Conservation (phyloP, 2,797 vertebrate genomes). For the Lacerta bilineata region DNA sequence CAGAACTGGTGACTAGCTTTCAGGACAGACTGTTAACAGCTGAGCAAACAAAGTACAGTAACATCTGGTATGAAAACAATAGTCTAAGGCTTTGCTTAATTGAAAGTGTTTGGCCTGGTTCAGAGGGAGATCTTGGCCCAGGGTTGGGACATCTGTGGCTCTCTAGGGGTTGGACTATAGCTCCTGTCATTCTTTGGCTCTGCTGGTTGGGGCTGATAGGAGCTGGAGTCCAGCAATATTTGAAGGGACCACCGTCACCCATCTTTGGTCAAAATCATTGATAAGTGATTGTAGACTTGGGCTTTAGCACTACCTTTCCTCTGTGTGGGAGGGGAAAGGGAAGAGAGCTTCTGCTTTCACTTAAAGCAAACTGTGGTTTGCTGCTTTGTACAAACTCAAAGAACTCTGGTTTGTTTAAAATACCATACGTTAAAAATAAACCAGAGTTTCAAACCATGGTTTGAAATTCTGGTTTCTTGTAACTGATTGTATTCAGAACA, state of each 20-base stretch:
- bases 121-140: background rate
- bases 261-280: too few relatives aligned
- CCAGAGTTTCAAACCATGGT: too few relatives aligned
- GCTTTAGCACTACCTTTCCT: too few relatives aligned
- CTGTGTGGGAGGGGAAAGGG: too few relatives aligned
- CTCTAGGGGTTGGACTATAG: background rate
- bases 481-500: background rate
- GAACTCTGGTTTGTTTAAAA: too few relatives aligned
- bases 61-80: constrained; percentile 91
- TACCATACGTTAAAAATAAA: too few relatives aligned
- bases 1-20: constrained; percentile 93
- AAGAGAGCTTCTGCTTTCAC: background rate
- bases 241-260: too few relatives aligned
- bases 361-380: background rate
- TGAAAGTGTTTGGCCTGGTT: background rate
- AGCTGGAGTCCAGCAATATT: too few relatives aligned
- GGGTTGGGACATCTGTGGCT: background rate
- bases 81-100: background rate
- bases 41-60: constrained; percentile 93
- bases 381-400: background rate
- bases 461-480: background rate
- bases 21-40: constrained; percentile 92
- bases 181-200: too few relatives aligned
- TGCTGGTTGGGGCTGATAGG: too few relatives aligned
- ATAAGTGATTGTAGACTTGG: background rate